phyloP scores from a whole-genome alignment of 2,888 invertebrate species.

The Cosmia trapezina region DNA sequence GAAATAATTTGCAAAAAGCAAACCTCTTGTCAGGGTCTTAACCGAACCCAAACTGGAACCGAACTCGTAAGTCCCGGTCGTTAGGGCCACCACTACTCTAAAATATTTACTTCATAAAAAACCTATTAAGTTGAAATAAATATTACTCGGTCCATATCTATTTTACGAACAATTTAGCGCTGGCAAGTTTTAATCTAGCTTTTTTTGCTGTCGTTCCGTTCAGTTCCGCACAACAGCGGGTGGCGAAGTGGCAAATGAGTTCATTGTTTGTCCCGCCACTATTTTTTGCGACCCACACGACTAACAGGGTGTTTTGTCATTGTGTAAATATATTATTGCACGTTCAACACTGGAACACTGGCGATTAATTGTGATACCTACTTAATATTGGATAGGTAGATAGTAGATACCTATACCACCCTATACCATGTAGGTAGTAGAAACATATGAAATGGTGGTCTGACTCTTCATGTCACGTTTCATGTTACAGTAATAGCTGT shows the following conservation, averaged over 20 bases:
- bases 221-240: constrained; percentile 67
- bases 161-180: constrained; percentile 55
- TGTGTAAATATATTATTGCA: constrained; percentile 47
- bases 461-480: background rate
- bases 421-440: background rate
- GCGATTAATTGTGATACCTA: background rate
- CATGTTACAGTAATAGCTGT: too few relatives aligned
- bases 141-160: constrained; percentile 18
- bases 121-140: constrained; percentile 6
- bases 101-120: background rate
- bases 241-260: constrained; percentile 76
- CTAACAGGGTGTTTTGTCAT: constrained; percentile 49
- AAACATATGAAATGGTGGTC: background rate
- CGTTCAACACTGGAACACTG: background rate
- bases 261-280: constrained; percentile 72
- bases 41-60: too few relatives aligned
- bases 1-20: too few relatives aligned
- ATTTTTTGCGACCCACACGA: constrained; percentile 68
- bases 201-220: constrained; percentile 70
- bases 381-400: too few relatives aligned
- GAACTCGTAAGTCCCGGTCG: too few relatives aligned
- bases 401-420: background rate
- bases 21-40: too few relatives aligned
- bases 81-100: too few relatives aligned
- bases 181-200: constrained; percentile 67